phyloP scores from a whole-genome alignment of 2,888 invertebrate genomes.

The Apamea monoglypha region DNA sequence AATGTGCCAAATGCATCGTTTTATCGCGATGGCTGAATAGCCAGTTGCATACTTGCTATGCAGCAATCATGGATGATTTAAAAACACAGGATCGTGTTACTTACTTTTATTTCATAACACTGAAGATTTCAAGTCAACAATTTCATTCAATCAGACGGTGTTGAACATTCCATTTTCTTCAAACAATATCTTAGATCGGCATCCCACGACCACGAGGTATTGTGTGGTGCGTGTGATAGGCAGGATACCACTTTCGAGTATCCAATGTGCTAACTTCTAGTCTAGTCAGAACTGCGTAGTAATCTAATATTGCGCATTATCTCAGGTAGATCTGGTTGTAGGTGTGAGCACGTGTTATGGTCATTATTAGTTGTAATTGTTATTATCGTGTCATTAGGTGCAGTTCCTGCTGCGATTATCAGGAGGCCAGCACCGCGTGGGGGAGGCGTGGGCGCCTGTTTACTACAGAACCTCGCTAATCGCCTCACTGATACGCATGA shows the following conservation, averaged over 20 bases:
- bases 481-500: constrained; percentile 41
- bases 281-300: constrained; percentile 31
- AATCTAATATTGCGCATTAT: constrained; percentile 27
- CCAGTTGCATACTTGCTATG: neutral
- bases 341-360: constrained; percentile 56
- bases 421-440: constrained; percentile 59
- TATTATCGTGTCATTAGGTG: constrained; percentile 43
- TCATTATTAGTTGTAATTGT: constrained; percentile 55
- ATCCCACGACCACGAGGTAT: constrained; percentile 1
- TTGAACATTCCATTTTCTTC: constrained; percentile 31
- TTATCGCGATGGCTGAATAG: neutral
- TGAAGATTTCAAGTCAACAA: constrained; percentile 30
- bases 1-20: neutral
- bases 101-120: constrained; percentile 17
- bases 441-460: constrained; percentile 66
- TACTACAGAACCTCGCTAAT: constrained; percentile 49
- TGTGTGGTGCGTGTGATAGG: neutral
- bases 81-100: constrained; percentile 24
- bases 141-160: constrained; percentile 24
- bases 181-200: constrained; percentile 14
- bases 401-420: constrained; percentile 52
- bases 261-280: neutral
- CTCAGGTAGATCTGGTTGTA: constrained; percentile 40
- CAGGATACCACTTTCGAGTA: neutral
- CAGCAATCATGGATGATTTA: constrained; percentile 11